Conservation (phyloP, 2,888 invertebrate genomes). For the Eupeodes latifasciatus region DNA sequence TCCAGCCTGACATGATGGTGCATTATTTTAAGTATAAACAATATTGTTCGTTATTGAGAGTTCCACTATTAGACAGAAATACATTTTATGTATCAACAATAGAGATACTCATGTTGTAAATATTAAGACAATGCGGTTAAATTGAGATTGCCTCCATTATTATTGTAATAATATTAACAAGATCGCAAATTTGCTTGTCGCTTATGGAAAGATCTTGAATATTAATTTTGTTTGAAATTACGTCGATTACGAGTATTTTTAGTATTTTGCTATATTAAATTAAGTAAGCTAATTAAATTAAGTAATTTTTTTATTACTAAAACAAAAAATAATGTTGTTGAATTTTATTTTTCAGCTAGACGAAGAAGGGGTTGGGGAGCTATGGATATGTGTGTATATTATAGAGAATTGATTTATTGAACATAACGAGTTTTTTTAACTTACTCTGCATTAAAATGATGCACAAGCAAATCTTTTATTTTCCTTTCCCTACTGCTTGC, state of each 20-base stretch:
- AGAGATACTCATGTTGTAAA: slow-evolving; percentile 16
- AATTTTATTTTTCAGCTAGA: no score
- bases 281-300: no score
- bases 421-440: no score
- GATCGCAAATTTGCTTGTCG: background rate
- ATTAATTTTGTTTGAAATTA: background rate
- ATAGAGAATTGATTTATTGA: no score
- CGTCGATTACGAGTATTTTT: background rate
- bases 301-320: no score
- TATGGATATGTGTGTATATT: no score
- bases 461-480: no score
- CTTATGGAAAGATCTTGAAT: background rate
- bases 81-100: background rate
- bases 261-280: background rate
- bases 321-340: no score
- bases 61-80: background rate
- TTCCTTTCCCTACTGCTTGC: no score
- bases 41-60: slow-evolving; percentile 6
- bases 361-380: no score
- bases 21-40: slow-evolving; percentile 46
- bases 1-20: slow-evolving; percentile 46
- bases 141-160: background rate
- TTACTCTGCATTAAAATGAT: no score
- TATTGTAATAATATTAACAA: slow-evolving; percentile 9
- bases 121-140: slow-evolving; percentile 11